Conservation (phyloP, 2,888 invertebrate species). For the Tuta absoluta region DNA sequence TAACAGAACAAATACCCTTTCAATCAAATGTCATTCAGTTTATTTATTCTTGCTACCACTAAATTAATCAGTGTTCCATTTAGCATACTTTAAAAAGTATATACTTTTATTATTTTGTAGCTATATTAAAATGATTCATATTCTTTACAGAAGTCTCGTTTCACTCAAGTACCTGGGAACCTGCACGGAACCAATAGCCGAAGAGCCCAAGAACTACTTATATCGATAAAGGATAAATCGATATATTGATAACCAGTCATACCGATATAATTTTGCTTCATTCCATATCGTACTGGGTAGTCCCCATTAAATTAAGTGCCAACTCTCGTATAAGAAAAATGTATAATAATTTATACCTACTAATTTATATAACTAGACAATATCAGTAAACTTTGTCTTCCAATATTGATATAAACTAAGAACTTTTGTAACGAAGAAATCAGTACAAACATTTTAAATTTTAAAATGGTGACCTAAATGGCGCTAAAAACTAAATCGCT, state of each 20-base stretch:
- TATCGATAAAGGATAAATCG: constrained; percentile 76
- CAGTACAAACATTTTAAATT: constrained; percentile 45
- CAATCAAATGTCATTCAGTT: too few species aligned
- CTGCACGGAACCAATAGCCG: constrained; percentile 91
- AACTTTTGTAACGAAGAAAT: constrained; percentile 37
- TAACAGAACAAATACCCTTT: too few species aligned
- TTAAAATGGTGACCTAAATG: constrained; percentile 30
- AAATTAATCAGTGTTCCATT: too few species aligned
- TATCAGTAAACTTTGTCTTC: constrained; percentile 45
- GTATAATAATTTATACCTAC: constrained; percentile 28
- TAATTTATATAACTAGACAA: constrained; percentile 27
- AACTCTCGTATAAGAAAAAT: constrained; percentile 49
- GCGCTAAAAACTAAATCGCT: constrained; percentile 33
- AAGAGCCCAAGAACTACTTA: constrained; percentile 92
- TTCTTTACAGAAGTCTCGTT: constrained; percentile 84
- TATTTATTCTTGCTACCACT: too few species aligned
- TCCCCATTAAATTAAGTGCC: constrained; percentile 61
- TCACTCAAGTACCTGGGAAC: constrained; percentile 90
- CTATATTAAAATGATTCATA: too few species aligned
- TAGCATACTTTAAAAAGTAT: not conserved
- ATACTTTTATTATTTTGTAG: constrained; percentile 23
- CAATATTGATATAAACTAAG: constrained; percentile 39
- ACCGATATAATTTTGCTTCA: constrained; percentile 51
- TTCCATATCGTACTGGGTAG: constrained; percentile 46
- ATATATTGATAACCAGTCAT: constrained; percentile 44